Conservation (phyloP, 1,140 invertebrate species). For the Lethocerus indicus region DNA sequence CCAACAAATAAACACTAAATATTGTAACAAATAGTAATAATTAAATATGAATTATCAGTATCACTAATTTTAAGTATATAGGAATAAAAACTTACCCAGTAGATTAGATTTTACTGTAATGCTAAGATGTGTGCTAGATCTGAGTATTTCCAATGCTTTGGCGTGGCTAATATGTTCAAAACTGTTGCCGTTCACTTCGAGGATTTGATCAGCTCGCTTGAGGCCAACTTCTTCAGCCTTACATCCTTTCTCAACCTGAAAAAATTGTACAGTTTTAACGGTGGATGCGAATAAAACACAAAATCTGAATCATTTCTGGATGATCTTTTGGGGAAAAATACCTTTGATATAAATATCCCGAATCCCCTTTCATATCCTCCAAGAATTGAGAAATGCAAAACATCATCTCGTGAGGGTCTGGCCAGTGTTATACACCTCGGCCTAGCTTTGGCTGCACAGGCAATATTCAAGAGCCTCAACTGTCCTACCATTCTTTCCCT, state of each 20-base stretch:
- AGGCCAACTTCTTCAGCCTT: constrained; percentile 93
- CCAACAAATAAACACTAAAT: no score
- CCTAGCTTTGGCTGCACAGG: constrained; percentile 89
- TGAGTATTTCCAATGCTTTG: constrained; percentile 80
- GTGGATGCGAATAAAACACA: background rate
- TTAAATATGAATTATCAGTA: no score
- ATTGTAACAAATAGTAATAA: no score
- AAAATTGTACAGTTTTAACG: background rate
- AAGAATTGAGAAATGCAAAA: constrained; percentile 80
- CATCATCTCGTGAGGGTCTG: constrained; percentile 76
- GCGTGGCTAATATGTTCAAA: constrained; percentile 83
- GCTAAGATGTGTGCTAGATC: constrained; percentile 85
- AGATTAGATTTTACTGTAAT: constrained; percentile 96
- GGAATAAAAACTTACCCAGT: constrained; percentile 31
- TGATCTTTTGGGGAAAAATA: constrained; percentile 14
- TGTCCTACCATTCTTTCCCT: constrained; percentile 68
- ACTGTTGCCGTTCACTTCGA: constrained; percentile 93
- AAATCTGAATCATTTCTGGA: background rate
- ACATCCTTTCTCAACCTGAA: constrained; percentile 64
- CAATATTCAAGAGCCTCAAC: constrained; percentile 74
- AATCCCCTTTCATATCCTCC: constrained; percentile 83
- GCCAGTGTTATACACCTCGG: constrained; percentile 81
- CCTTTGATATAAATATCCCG: constrained; percentile 90
- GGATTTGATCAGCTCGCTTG: constrained; percentile 90
- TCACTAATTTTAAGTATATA: background rate